These are phyloP conservation scores for Physella acuta DNA, from an alignment of 1,140 invertebrate species.

Conservation along the genomic window DNA sequence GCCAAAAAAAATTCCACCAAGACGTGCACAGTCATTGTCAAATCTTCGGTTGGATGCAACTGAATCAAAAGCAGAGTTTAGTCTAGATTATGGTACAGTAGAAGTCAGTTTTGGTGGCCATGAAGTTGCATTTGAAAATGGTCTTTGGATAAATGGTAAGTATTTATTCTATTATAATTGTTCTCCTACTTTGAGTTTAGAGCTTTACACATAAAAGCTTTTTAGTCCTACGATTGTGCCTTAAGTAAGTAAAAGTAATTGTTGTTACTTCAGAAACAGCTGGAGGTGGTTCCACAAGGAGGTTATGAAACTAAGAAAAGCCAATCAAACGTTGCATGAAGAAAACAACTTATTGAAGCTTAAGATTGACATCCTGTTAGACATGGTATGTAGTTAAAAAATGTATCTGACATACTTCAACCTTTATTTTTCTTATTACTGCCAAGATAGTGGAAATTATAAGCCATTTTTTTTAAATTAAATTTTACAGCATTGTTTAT, in stretches of 20 bases:
- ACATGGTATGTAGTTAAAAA: slow-evolving; percentile 70
- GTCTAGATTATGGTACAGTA: slow-evolving; percentile 52
- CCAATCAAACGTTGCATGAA: slow-evolving; percentile 69
- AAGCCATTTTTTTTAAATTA: too few species aligned
- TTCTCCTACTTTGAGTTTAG: too few species aligned
- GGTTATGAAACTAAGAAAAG: slow-evolving; percentile 63
- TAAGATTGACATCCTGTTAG: slow-evolving; percentile 74
- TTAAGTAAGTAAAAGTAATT: too few species aligned
- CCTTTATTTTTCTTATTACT: too few species aligned
- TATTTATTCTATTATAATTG: too few species aligned
- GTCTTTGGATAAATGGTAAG: slow-evolving; percentile 55
- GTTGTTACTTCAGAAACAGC: slow-evolving; percentile 40
- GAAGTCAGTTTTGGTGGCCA: slow-evolving; percentile 53
- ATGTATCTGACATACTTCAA: too few species aligned
- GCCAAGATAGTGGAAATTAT: too few species aligned
- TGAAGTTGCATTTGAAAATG: slow-evolving; percentile 57
- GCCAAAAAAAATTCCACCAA: slow-evolving; percentile 56
- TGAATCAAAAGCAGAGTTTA: slow-evolving; percentile 50
- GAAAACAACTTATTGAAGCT: slow-evolving; percentile 75
- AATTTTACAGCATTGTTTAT: too few species aligned
- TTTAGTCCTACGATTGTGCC: too few species aligned
- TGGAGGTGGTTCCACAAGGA: slow-evolving; percentile 50
- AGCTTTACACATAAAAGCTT: too few species aligned
- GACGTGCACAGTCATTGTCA: slow-evolving; percentile 55
- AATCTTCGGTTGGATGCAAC: slow-evolving; percentile 55